A percentile compares a stretch with the other conserved stretches of the same genome.
These are phyloP conservation scores for Oncorhynchus clarkii DNA, from an alignment of 2,113 vertebrate genomes.

Conservation along the genomic window DNA sequence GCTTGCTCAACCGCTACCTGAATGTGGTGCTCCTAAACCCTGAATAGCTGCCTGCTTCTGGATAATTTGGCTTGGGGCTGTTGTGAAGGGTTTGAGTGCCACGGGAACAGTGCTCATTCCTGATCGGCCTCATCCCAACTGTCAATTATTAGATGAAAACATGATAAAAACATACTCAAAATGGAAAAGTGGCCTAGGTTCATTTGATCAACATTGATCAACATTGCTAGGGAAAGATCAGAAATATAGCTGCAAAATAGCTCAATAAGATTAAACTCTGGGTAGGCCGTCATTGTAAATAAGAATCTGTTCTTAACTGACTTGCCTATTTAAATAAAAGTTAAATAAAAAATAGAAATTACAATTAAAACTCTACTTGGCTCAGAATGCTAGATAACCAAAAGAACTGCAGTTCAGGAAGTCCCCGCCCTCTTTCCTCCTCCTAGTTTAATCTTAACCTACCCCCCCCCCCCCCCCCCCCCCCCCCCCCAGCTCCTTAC, in stretches of 20 bases:
- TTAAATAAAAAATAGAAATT: not conserved
- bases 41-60: not conserved
- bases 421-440: not conserved
- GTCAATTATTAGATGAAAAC: slow-evolving; percentile 43
- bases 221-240: not conserved
- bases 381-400: not conserved
- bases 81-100: slow-evolving; percentile 8
- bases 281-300: too few species aligned
- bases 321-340: too few species aligned
- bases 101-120: slow-evolving; percentile 46
- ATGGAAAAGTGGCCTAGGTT: too few species aligned
- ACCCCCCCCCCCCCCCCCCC: too few species aligned
- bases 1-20: slow-evolving; percentile 5
- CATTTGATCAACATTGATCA: not conserved
- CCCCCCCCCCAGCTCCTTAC: slow-evolving; percentile 11
- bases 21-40: slow-evolving; percentile 9
- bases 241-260: too few species aligned
- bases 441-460: not conserved
- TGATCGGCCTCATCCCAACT: slow-evolving; percentile 45
- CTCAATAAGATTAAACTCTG: too few species aligned
- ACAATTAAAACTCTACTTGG: not conserved
- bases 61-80: slow-evolving; percentile 29
- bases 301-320: too few species aligned
- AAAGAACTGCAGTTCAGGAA: slow-evolving; percentile 4
- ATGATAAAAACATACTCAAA: not conserved